phyloP scores from a whole-genome alignment of 1,140 invertebrate species.

The Orchesella cincta region DNA sequence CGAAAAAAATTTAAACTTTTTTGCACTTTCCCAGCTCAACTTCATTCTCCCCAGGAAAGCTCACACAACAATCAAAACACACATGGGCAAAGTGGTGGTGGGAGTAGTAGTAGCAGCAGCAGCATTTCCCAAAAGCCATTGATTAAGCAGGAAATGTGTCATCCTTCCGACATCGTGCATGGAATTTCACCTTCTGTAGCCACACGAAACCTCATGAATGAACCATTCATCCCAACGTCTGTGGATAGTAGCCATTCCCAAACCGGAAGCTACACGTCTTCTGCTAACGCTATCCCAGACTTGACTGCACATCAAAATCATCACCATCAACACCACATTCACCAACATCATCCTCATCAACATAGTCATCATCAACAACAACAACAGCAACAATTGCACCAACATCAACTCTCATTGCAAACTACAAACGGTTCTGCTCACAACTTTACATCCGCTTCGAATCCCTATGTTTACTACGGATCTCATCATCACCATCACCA shows the following conservation, averaged over 20 bases:
- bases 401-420: conserved; percentile 18
- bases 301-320: not conserved
- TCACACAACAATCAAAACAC: not conserved
- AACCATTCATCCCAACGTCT: conserved; percentile 24
- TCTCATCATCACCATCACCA: conserved; percentile 20
- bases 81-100: conserved; percentile 3
- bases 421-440: not conserved
- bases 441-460: not conserved
- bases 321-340: conserved; percentile 25
- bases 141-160: conserved; percentile 27
- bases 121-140: conserved; percentile 1
- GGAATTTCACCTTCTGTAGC: conserved; percentile 25
- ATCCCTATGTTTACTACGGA: conserved; percentile 11
- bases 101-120: not conserved
- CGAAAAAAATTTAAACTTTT: not conserved
- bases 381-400: conserved; percentile 16
- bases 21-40: not conserved
- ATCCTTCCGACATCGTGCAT: conserved; percentile 26
- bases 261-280: conserved; percentile 18
- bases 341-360: conserved; percentile 7
- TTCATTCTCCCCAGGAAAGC: not conserved
- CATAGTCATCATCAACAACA: not conserved
- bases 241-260: conserved; percentile 19
- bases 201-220: conserved; percentile 27
- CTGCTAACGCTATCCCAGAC: conserved; percentile 8